Percentiles rank a stretch among this genome's conserved stretches.
phyloP scores from a whole-genome alignment of 2,888 invertebrate genomes.

The Drosophila limbata region DNA sequence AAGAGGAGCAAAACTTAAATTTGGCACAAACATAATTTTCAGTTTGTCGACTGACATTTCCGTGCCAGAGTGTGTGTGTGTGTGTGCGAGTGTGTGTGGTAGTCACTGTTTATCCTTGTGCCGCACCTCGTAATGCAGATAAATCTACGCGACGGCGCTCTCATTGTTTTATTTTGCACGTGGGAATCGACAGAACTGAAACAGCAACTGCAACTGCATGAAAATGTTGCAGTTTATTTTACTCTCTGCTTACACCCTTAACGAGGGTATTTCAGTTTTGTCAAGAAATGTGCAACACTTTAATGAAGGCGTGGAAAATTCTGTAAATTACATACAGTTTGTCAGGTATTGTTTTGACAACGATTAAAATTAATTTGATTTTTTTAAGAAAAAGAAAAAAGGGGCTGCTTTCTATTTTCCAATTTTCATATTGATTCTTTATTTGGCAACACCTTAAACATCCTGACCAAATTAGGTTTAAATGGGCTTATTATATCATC shows the following conservation, averaged over 20 bases:
- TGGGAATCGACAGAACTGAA: conserved; percentile 63
- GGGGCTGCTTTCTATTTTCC: too few relatives aligned
- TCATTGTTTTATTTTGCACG: conserved; percentile 78
- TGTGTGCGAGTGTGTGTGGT: conserved; percentile 27
- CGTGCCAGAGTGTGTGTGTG: conserved; percentile 31
- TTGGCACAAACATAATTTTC: conserved; percentile 80
- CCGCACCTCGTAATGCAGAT: conserved; percentile 65
- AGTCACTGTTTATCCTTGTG: conserved; percentile 53
- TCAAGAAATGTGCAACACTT: too few relatives aligned
- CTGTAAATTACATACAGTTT: too few relatives aligned
- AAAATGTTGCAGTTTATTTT: conserved; percentile 62
- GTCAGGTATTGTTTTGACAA: too few relatives aligned
- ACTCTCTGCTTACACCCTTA: conserved; percentile 33
- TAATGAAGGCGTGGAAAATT: too few relatives aligned
- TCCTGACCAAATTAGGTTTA: too few relatives aligned
- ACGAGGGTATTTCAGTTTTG: neutral
- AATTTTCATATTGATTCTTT: too few relatives aligned
- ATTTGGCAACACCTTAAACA: too few relatives aligned
- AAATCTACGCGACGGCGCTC: conserved; percentile 67
- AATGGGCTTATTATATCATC: too few relatives aligned
- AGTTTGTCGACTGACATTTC: conserved; percentile 79
- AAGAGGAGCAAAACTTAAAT: conserved; percentile 63
- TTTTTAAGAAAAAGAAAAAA: too few relatives aligned
- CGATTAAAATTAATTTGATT: too few relatives aligned
- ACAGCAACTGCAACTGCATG: conserved; percentile 38